phyloP scores from a whole-genome alignment of 2,797 vertebrate species.

The Coluber constrictor region DNA sequence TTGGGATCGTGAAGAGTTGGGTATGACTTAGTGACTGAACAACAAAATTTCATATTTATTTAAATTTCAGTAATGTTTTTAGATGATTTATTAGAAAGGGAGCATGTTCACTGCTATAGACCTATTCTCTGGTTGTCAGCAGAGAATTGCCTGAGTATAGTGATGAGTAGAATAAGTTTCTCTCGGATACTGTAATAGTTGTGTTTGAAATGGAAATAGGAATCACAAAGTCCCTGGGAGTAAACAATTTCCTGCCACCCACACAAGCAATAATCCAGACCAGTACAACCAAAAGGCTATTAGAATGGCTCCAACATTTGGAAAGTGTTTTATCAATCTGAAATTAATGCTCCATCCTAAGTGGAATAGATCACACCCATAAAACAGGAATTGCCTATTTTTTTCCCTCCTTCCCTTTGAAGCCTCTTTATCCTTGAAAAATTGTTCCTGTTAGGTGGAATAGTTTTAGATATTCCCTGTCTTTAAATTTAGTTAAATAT shows the following conservation, averaged over 20 bases:
- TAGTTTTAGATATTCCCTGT: background rate
- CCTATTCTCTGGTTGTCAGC: background rate
- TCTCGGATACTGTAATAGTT: background rate
- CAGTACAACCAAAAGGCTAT: background rate
- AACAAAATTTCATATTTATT: background rate
- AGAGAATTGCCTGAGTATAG: background rate
- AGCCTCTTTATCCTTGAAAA: background rate
- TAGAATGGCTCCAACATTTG: background rate
- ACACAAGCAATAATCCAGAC: background rate
- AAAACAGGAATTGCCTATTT: background rate
- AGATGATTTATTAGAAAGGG: background rate
- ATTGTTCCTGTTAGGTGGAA: background rate
- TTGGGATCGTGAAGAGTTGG: background rate
- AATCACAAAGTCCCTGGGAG: background rate
- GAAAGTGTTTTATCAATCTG: background rate
- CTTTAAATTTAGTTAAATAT: background rate
- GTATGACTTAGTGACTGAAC: background rate
- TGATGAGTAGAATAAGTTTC: background rate
- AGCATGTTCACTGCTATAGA: background rate
- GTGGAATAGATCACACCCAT: background rate
- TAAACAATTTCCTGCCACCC: background rate
- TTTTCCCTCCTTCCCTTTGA: background rate
- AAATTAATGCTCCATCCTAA: background rate
- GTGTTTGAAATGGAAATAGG: background rate
- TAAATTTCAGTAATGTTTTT: background rate